Evolutionary conservation across 2,888 invertebrate genomes (phyloP).

Genomic region (Oxystoma pomonae): DNA sequence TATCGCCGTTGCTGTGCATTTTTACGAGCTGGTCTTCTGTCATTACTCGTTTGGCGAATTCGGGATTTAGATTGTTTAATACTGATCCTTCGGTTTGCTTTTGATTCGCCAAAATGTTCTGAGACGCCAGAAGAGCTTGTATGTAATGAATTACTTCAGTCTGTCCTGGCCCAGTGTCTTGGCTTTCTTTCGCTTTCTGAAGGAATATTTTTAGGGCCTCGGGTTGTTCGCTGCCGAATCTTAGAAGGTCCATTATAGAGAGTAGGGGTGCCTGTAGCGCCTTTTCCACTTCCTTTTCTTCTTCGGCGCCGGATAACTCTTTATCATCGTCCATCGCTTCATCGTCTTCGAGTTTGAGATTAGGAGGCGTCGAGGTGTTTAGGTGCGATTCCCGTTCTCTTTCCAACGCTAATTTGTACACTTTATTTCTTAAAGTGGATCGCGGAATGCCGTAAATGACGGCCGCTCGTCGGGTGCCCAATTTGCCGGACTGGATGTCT

Average conservation of each 20-base stretch:
- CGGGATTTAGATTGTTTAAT: slow-evolving; percentile 48
- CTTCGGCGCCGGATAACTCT: slow-evolving; percentile 56
- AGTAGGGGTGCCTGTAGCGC: slow-evolving; percentile 55
- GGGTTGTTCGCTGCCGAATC: slow-evolving; percentile 52
- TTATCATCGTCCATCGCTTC: slow-evolving; percentile 57
- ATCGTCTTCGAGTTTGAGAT: slow-evolving; percentile 47
- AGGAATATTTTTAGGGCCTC: slow-evolving; percentile 53
- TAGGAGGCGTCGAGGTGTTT: slow-evolving; percentile 38
- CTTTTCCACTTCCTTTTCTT: slow-evolving; percentile 58
- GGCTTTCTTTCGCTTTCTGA: slow-evolving; percentile 48
- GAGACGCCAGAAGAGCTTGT: slow-evolving; percentile 48
- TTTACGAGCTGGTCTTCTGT: slow-evolving; percentile 52
- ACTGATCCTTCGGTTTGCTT: slow-evolving; percentile 42
- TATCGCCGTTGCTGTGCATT: slow-evolving; percentile 42
- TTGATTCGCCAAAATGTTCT: slow-evolving; percentile 38
- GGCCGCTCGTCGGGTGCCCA: slow-evolving; percentile 90
- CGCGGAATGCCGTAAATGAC: slow-evolving; percentile 95
- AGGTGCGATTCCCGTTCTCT: slow-evolving; percentile 64
- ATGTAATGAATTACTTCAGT: slow-evolving; percentile 49
- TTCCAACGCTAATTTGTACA: slow-evolving; percentile 76
- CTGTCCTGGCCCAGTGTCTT: slow-evolving; percentile 41
- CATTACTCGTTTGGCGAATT: slow-evolving; percentile 55
- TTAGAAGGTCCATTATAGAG: slow-evolving; percentile 57
- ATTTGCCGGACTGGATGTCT: slow-evolving; percentile 88
- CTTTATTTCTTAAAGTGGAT: slow-evolving; percentile 94